Base-by-base conservation (phyloP, 2,888 invertebrate genomes). In the Meteorus cinctellus region DNA sequence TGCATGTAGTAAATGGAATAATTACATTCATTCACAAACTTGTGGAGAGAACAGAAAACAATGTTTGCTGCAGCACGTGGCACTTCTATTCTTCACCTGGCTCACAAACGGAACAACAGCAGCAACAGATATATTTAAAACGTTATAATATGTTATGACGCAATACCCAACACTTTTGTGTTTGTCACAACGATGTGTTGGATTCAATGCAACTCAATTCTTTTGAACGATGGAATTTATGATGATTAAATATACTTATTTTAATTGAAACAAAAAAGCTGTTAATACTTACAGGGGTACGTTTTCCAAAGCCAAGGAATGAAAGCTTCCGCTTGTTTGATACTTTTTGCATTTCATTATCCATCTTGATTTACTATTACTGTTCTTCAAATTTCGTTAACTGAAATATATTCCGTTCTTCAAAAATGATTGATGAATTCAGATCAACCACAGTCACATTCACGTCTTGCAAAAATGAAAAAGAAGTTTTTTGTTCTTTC, bases 301-400 rank as follows among this genome's bases (percentile, higher is more conserved):
- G 92, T 86, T 92, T 92, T 78, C 92, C 92, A 86, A 95, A 94
- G 83, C 95, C 94, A 79, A 95, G 91, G 89, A 95, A 95, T 70
- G 94, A 94, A 74, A 95, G 91, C 88, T 95, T 95, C 89, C 94
- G 92, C 86, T 92, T 92, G 86, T 70, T 41, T 24, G 60, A 60
- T 19, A 59, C 31, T 19, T 19, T 34, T 66, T 72, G 63, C 67
- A 67, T 65, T 16, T 66, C 31, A 67, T 68, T 71, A 48, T 77
- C 62, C 67, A 62, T 75, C 59, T 48, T 48, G 12, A 6, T 59
- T 34, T 19, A 31, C 1, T 41, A 24, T 41, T 68, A 34, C 67
- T 63, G 48, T 10, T 34, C 12, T 41, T 31, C 36, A 60, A 68
- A 24, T 60, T 45, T 24, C 1, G n/a, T n/a, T 2, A 16, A 6